A percentile compares a stretch with the other conserved stretches of the same genome.
Evolutionary conservation across 2,888 invertebrate genomes (phyloP).

Genomic region (Lordiphosa fenestrarum): DNA sequence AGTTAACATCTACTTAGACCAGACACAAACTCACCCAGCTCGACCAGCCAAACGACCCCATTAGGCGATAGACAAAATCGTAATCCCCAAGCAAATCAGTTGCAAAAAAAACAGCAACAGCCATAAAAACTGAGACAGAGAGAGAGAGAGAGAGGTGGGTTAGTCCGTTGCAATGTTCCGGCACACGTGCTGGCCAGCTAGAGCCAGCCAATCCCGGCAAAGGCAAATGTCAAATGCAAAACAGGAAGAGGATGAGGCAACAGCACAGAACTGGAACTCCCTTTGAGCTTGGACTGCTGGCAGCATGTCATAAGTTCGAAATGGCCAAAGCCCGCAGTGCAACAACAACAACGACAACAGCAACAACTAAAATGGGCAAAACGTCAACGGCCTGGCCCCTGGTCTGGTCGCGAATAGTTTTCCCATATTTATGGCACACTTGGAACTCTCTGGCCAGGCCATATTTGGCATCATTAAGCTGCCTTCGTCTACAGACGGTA

Average conservation of each 20-base stretch:
- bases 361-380: constrained; percentile 22
- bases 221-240: constrained; percentile 36
- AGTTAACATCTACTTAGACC: constrained; percentile 39
- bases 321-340: constrained; percentile 16
- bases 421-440: constrained; percentile 39
- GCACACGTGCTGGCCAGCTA: constrained; percentile 35
- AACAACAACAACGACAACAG: constrained; percentile 10
- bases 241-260: background rate
- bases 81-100: constrained; percentile 54
- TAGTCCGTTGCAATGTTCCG: constrained; percentile 22
- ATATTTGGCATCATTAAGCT: constrained; percentile 49
- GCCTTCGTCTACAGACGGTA: constrained; percentile 6
- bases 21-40: constrained; percentile 18
- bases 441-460: constrained; percentile 22
- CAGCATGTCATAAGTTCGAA: constrained; percentile 23
- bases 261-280: background rate
- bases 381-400: constrained; percentile 24
- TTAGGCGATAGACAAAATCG: constrained; percentile 45
- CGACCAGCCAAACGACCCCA: constrained; percentile 37
- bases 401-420: constrained; percentile 30
- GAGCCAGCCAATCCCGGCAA: constrained; percentile 2
- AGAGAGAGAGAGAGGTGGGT: background rate
- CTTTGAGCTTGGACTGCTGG: background rate
- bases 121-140: constrained; percentile 29
- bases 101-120: constrained; percentile 23